Percentiles rank a stretch among this genome's conserved stretches.
phyloP scores from a whole-genome alignment of 2,113 vertebrate species.

The Myxocyprinus asiaticus region DNA sequence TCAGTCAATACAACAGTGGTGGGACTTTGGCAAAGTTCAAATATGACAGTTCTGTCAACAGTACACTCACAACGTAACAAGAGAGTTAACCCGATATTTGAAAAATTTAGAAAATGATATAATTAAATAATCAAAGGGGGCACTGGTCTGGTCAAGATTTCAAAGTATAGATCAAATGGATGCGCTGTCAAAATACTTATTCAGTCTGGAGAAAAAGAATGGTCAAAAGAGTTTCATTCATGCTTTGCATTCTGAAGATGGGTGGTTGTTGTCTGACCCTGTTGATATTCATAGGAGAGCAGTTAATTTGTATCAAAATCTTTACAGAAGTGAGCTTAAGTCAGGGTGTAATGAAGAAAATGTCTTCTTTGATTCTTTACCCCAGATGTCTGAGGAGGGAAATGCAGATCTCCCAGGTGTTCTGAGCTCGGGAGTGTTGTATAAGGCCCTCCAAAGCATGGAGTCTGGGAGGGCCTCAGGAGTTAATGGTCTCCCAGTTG shows the following conservation, averaged over 20 bases:
- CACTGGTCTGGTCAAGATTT: slow-evolving; percentile 1
- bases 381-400: no score
- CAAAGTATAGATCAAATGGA: slow-evolving; percentile 16
- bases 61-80: slow-evolving; percentile 18
- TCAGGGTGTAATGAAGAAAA: neutral
- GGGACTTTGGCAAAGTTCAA: slow-evolving; percentile 14
- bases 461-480: no score
- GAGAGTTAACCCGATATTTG: neutral
- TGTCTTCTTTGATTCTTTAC: no score
- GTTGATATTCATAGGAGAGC: no score
- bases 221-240: slow-evolving; percentile 10
- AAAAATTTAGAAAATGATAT: neutral
- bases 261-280: no score
- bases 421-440: no score
- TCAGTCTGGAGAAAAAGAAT: neutral
- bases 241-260: neutral
- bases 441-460: no score
- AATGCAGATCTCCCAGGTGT: no score
- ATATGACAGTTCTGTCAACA: slow-evolving; percentile 18
- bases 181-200: slow-evolving; percentile 1
- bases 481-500: no score
- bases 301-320: no score
- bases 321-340: neutral
- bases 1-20: slow-evolving; percentile 10
- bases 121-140: slow-evolving; percentile 8